phyloP scores from a whole-genome alignment of 2,797 vertebrate genomes.

The Falco peregrinus region DNA sequence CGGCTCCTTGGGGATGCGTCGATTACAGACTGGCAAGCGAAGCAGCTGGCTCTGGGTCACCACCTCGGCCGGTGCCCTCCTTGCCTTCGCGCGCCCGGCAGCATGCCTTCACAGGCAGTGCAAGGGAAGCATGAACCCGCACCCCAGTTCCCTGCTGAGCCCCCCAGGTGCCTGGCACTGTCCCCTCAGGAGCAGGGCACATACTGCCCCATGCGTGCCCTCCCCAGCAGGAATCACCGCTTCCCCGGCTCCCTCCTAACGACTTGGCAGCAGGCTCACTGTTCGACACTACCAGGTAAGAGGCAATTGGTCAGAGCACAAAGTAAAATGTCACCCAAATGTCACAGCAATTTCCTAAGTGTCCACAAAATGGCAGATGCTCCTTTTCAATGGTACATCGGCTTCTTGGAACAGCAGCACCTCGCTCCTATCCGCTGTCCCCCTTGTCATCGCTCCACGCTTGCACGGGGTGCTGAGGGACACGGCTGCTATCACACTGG shows the following conservation, averaged over 20 bases:
- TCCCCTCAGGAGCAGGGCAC: background rate
- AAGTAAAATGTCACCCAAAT: constrained; percentile 49
- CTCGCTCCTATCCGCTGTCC: background rate
- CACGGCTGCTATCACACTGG: accelerated
- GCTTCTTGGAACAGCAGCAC: background rate
- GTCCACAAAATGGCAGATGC: constrained; percentile 6
- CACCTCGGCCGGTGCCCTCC: background rate
- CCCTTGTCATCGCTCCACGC: accelerated
- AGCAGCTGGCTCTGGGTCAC: background rate
- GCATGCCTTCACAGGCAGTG: accelerated
- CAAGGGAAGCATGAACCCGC: accelerated
- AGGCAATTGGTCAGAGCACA: background rate
- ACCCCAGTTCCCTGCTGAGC: background rate
- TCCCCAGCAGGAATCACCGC: accelerated
- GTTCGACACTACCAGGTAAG: background rate
- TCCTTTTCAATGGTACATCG: background rate
- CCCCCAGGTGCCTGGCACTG: accelerated
- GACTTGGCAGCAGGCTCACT: background rate
- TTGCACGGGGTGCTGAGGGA: background rate
- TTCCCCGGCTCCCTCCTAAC: background rate
- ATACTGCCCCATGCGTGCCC: accelerated
- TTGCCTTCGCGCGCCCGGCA: background rate
- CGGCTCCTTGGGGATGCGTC: background rate
- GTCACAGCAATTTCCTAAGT: constrained; percentile 16
- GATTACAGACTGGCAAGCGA: accelerated